These are phyloP conservation scores for Pediacus dermestoides DNA, from an alignment of 2,888 invertebrate species.

Conservation along the genomic window DNA sequence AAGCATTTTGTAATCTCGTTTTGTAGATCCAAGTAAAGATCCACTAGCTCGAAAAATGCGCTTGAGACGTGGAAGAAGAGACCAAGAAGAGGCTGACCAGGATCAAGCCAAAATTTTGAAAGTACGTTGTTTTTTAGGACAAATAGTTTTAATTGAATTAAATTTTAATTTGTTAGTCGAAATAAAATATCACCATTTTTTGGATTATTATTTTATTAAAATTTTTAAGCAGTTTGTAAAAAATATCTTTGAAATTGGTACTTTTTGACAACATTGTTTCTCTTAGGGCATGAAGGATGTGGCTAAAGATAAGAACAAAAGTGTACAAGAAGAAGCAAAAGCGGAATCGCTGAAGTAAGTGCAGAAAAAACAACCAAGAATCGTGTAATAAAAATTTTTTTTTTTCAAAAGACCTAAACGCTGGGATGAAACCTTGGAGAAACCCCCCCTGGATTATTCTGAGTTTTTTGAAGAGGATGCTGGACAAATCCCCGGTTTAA, in stretches of 20 bases:
- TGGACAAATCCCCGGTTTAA: constrained; percentile 86
- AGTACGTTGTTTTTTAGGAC: constrained; percentile 41
- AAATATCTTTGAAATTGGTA: no score
- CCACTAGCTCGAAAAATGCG: constrained; percentile 93
- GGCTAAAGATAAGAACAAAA: constrained; percentile 77
- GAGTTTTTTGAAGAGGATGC: constrained; percentile 96
- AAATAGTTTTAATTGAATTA: no score
- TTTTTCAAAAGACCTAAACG: constrained; percentile 71
- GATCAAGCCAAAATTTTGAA: constrained; percentile 86
- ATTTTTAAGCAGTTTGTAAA: no score
- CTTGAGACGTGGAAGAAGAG: constrained; percentile 73
- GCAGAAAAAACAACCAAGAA: background rate
- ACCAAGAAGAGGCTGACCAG: constrained; percentile 78
- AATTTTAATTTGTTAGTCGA: no score
- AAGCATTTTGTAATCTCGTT: constrained; percentile 12
- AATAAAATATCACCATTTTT: no score
- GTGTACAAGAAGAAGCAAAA: constrained; percentile 63
- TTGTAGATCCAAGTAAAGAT: constrained; percentile 69
- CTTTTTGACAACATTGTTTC: constrained; percentile 13
- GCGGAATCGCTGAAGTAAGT: constrained; percentile 69
- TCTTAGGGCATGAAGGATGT: constrained; percentile 78
- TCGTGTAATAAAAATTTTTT: background rate
- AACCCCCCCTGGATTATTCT: constrained; percentile 93
- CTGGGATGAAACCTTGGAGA: constrained; percentile 94
- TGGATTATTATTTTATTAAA: no score